Conservation (phyloP, 2,113 vertebrate genomes). For the Myotis davidii region DNA sequence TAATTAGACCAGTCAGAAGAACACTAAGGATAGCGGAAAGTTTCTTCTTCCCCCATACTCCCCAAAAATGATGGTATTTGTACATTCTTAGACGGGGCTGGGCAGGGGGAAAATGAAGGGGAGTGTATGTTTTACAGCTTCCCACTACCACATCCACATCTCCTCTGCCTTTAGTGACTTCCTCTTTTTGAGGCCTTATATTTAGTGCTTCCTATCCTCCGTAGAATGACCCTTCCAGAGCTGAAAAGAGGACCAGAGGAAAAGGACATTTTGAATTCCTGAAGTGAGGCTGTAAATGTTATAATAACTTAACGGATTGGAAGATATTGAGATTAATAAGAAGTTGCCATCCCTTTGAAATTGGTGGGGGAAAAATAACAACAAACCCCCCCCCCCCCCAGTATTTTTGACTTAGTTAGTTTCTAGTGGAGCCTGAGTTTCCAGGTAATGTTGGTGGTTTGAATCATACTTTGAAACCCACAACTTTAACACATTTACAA, state of each 20-base stretch:
- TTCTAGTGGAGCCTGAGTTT: not conserved
- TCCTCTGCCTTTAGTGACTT: not conserved
- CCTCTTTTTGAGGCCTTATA: not conserved
- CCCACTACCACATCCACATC: not conserved
- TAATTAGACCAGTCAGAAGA: not conserved
- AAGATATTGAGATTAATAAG: not conserved
- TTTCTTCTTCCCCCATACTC: not conserved
- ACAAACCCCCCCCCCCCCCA: accelerated
- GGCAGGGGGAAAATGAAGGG: not conserved
- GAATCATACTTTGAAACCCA: not conserved
- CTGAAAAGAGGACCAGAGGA: not conserved
- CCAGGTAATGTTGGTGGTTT: not conserved
- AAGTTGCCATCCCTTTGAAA: not conserved
- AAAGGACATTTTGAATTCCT: not conserved
- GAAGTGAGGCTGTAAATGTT: not conserved
- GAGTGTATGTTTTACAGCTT: not conserved
- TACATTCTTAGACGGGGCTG: not conserved
- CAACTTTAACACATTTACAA: not conserved
- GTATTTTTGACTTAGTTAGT: not conserved
- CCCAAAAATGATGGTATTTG: not conserved
- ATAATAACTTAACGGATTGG: not conserved
- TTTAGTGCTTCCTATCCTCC: not conserved
- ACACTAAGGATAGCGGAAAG: not conserved
- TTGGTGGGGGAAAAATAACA: not conserved
- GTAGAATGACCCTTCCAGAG: not conserved